A percentile compares a stretch with the other conserved stretches of the same genome.
These are phyloP conservation scores for Drosophila emarginata DNA, from an alignment of 2,888 invertebrate genomes.

Conservation along the genomic window DNA sequence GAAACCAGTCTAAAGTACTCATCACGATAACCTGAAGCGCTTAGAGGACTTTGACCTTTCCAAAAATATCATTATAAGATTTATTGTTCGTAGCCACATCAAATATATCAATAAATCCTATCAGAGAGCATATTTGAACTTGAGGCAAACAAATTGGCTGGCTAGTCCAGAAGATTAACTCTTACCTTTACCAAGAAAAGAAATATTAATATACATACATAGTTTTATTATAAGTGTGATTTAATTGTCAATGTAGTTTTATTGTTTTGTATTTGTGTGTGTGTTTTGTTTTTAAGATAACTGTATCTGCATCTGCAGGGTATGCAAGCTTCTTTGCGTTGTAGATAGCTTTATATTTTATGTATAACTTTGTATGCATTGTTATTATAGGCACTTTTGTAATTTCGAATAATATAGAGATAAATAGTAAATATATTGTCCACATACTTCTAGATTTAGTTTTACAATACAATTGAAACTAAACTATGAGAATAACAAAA, in stretches of 20 bases:
- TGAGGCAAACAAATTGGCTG: not conserved
- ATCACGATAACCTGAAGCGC: not conserved
- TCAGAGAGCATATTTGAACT: not conserved
- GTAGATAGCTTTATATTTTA: conserved; percentile 7
- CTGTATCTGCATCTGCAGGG: conserved; percentile 4
- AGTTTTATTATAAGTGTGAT: conserved; percentile 1
- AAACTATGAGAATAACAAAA: conserved; percentile 18
- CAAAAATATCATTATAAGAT: not conserved
- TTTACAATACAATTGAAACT: conserved; percentile 27
- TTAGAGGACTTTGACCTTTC: conserved; percentile 6
- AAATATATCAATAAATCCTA: not conserved
- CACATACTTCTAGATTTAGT: conserved; percentile 13
- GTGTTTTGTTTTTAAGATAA: not conserved
- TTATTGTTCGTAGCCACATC: not conserved
- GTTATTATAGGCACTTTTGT: conserved; percentile 66
- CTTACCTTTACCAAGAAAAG: not conserved
- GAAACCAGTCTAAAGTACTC: not conserved
- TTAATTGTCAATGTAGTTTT: conserved; percentile 15
- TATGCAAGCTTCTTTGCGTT: conserved; percentile 13
- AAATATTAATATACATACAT: not conserved
- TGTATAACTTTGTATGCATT: conserved; percentile 17
- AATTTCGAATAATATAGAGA: conserved; percentile 39
- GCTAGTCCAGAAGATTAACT: too few species aligned
- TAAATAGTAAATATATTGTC: conserved; percentile 40
- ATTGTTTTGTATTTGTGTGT: conserved; percentile 1